Percentiles rank a stretch among this genome's conserved stretches.
Conservation (phyloP, 2,113 vertebrate genomes). For the Lonchura striata region DNA sequence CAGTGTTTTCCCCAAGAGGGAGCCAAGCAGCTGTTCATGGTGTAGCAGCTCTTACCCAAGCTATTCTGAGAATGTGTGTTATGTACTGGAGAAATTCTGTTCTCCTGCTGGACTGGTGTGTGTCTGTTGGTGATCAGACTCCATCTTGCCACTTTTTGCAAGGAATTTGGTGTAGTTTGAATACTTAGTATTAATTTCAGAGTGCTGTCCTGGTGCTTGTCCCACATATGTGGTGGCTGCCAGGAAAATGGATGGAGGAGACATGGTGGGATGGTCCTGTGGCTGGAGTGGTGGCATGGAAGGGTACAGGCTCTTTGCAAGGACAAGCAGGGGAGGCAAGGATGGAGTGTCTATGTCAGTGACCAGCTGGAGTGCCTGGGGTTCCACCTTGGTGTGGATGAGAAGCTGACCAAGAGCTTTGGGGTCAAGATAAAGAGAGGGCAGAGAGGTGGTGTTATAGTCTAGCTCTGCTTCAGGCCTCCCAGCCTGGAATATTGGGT, state of each 20-base stretch:
- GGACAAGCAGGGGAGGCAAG: not conserved
- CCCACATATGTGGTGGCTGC: accelerated
- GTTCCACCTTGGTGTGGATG: not conserved
- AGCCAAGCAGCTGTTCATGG: not conserved
- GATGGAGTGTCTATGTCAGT: not conserved
- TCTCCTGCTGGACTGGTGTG: not conserved
- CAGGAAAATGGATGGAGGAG: not conserved
- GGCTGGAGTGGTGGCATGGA: not conserved
- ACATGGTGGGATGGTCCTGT: not conserved
- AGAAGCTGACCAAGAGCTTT: not conserved
- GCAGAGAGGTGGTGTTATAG: not conserved
- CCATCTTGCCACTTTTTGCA: not conserved
- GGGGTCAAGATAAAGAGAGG: not conserved
- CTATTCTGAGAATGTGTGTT: not conserved
- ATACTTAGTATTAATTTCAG: not conserved
- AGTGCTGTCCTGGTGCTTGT: not conserved
- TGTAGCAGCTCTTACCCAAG: not conserved
- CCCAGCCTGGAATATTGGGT: not conserved
- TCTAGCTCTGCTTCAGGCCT: not conserved
- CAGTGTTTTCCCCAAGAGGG: constrained; percentile 33
- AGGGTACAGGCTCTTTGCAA: not conserved
- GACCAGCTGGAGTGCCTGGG: not conserved
- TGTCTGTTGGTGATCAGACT: not conserved
- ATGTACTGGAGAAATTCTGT: not conserved
- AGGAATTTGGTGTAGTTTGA: not conserved